A percentile compares a stretch with the other conserved stretches of the same genome.
Evolutionary conservation across 2,113 vertebrate genomes (phyloP).

Genomic region (Archilochus colubris): DNA sequence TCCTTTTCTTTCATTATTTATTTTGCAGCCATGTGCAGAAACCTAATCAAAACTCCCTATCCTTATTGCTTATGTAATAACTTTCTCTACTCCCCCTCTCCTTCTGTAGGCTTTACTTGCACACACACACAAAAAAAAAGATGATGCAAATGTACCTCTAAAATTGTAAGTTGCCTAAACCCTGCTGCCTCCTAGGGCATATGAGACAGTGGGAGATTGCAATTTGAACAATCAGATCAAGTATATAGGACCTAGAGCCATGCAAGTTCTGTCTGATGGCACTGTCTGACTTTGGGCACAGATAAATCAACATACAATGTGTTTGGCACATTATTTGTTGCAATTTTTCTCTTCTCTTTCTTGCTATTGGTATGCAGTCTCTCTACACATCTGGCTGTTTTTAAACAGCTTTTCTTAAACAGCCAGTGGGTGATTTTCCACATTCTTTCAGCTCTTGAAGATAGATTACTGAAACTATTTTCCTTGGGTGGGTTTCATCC

Average conservation of each 20-base stretch:
- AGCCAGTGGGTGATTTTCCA: constrained; percentile 66
- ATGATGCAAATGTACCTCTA: not conserved
- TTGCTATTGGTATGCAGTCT: not conserved
- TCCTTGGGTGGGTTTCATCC: constrained; percentile 54
- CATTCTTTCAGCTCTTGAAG: constrained; percentile 26
- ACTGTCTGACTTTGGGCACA: not conserved
- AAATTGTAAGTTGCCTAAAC: not conserved
- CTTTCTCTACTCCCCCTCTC: constrained; percentile 4
- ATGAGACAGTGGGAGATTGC: not conserved
- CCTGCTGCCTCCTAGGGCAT: not conserved
- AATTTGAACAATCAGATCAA: not conserved
- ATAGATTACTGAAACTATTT: constrained; percentile 63
- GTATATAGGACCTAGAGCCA: not conserved
- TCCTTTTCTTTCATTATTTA: not conserved
- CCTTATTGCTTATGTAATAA: constrained; percentile 24
- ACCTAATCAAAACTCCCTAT: not conserved
- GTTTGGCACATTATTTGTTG: not conserved
- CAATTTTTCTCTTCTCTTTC: constrained; percentile 8
- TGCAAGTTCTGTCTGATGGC: not conserved
- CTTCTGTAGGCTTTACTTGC: constrained; percentile 11
- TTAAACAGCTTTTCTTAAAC: not conserved
- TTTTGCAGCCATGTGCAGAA: not conserved
- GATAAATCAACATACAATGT: not conserved
- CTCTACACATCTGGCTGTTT: constrained; percentile 24
- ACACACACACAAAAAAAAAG: not conserved